Evolutionary conservation across 2,113 vertebrate genomes (phyloP), one percentile per base, ranked within the genome.

Genomic region (Anser brachyrhynchus): DNA sequence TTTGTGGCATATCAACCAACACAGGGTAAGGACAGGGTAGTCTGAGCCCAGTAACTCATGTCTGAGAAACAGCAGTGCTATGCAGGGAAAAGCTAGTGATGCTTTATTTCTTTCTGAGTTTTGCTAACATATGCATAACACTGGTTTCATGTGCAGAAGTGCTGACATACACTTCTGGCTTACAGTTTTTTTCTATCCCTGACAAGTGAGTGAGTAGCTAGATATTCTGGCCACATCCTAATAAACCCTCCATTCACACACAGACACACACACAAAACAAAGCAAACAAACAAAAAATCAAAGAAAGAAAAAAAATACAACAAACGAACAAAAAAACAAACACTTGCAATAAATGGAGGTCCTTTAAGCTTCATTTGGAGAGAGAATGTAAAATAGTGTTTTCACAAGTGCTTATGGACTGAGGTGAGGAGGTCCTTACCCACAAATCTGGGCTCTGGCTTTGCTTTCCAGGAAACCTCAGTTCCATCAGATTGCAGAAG

Each of bases 51-150:
- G 39, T 49, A 73, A 59, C 19, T 64, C 66, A 69, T 5, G 1
- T 13, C 43, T 46, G 43, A 65, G 49, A 26, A 49, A 72, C 3
- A 41, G 6, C 26, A 59, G 17, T 21, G 35, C 41, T 39, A 5
- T 23, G 5, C 65, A n/a, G 17, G 25, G 33, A 70, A 58, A 85
- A 58, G 12, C 8, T 28, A 13, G 62, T 43, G n/a, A 76, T 26
- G 43, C 1, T 54, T 8, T 39, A 59, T 52, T 71, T 54, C 28
- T 66, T 26, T 61, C 23, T 17, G 11, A 18, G 44, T 71, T 84
- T 52, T 75, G 4, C 3, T 1, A 77, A 33, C 4, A 10, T 1
- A 2, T 52, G 65, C 46, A 59, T 51, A 29, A 49, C 8, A 1
- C 17, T 59, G 18, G n/a, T 49, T 73, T 59, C 49, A 33, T 5